Evolutionary conservation across 2,888 invertebrate genomes (phyloP), one percentile per base, ranked within the genome.

Genomic region (Branchipolynoe longqiensis): DNA sequence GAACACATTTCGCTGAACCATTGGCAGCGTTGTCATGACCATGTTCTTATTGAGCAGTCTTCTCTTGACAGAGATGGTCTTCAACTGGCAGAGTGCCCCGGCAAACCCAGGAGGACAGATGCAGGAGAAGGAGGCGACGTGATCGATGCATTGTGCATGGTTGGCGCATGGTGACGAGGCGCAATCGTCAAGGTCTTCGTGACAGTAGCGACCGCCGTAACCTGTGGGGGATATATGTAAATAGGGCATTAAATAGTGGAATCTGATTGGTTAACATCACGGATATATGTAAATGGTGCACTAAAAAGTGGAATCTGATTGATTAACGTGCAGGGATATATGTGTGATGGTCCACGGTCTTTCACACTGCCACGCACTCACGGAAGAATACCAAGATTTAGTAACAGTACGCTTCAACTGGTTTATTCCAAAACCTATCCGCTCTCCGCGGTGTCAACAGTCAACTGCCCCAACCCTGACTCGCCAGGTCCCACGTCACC

Each of bases 151-250:
- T 14, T 14, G n/a, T n/a, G 48, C 78, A 14, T 25, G 48, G 48
- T 78, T 78, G 1, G 6, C n/a, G 48, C 78, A 78, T 2, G 78
- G 48, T 0, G 54, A 25, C 48, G 12, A 28, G 28, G 1, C 1
- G 28, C 78, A 78, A 33, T 78, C 54, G 22, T 78, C 48, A 14
- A 78, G 4, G 31, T 48, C 18, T 28, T 25, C 78, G 25, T 78
- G 78, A 28, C 78, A 78, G 78, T 41, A 78, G 12, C 28, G 8
- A 0, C 78, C 78, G 12, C 12, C 22, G 48, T 28, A 78, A 28
- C 78, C 78, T 78, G 78, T n/a, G 25, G 58, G 12, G n/a, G 58
- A n/a, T n/a, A 48, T 18, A 48, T 48, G 48, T 48, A 48, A 48
- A 18, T 12, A 8, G 8, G 8, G 18, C 48, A 48, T 18, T 12